Evolutionary conservation across 2,888 invertebrate species (phyloP).

Genomic region (Eristalis pertinax): DNA sequence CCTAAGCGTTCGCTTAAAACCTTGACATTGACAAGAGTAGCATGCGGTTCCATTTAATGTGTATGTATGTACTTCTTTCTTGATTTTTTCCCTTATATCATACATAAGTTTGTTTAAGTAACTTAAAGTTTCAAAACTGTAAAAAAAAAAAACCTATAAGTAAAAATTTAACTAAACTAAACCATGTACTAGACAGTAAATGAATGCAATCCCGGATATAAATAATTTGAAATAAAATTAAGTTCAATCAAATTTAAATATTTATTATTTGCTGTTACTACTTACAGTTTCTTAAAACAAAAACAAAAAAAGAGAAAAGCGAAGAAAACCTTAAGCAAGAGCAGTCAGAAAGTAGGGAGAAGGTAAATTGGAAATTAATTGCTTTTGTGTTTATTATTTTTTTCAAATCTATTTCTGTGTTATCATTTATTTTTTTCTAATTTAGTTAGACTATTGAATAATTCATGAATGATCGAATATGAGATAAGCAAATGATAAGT

Average conservation of each 20-base stretch:
- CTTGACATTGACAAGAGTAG: conserved; percentile 9
- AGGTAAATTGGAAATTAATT: neutral
- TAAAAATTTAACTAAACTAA: conserved; percentile 3
- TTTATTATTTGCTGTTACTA: conserved; percentile 26
- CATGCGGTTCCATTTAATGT: conserved; percentile 24
- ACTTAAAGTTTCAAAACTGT: conserved; percentile 36
- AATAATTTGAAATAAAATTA: conserved; percentile 32
- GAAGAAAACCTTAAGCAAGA: too few species aligned
- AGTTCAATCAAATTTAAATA: conserved; percentile 36
- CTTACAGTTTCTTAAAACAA: neutral
- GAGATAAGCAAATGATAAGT: conserved; percentile 46
- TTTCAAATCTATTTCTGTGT: conserved; percentile 1
- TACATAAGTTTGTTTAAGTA: conserved; percentile 4
- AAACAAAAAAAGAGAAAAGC: too few species aligned
- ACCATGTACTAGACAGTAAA: conserved; percentile 17
- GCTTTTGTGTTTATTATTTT: conserved; percentile 9
- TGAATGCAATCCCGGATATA: conserved; percentile 16
- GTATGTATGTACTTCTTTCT: conserved; percentile 1
- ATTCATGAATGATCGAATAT: conserved; percentile 36
- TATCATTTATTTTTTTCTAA: conserved; percentile 20
- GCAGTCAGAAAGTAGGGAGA: neutral
- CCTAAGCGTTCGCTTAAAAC: neutral
- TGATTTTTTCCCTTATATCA: neutral
- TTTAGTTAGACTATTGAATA: conserved; percentile 42
- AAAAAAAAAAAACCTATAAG: neutral